Evolutionary conservation across 2,888 invertebrate genomes (phyloP).

Genomic region (Aricia artaxerxes): DNA sequence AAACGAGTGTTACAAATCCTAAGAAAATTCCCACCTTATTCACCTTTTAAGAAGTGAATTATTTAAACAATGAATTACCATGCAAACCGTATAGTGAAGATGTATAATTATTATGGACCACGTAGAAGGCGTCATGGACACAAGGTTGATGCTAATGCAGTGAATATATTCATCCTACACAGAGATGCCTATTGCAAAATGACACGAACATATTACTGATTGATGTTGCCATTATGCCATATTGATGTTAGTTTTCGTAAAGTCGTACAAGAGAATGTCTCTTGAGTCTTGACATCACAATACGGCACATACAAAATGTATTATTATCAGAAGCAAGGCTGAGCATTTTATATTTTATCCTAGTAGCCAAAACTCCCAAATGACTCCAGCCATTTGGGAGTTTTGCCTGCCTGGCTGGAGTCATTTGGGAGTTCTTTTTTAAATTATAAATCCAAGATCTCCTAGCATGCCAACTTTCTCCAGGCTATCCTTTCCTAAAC

Average conservation of each 20-base stretch:
- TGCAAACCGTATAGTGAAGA: constrained; percentile 1
- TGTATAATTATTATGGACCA: constrained; percentile 20
- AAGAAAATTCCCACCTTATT: background rate
- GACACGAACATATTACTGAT: constrained; percentile 14
- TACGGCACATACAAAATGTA: too few species aligned
- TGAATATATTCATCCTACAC: constrained; percentile 68
- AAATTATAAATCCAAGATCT: background rate
- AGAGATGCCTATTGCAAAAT: constrained; percentile 41
- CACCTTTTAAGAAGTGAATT: background rate
- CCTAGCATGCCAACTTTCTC: background rate
- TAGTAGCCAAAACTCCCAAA: too few species aligned
- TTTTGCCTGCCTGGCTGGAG: background rate
- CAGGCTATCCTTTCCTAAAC: background rate
- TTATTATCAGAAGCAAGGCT: too few species aligned
- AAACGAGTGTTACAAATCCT: background rate
- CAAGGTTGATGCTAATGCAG: constrained; percentile 54
- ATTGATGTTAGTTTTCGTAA: constrained; percentile 12
- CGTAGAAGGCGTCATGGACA: constrained; percentile 37
- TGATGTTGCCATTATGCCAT: constrained; percentile 11
- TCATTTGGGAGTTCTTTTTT: background rate
- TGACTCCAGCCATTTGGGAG: too few species aligned
- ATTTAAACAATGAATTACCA: background rate
- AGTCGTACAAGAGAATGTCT: constrained; percentile 1
- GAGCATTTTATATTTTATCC: too few species aligned
- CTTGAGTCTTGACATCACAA: background rate